These are phyloP conservation scores for Gastracanthus pulcherrimus DNA, from an alignment of 2,888 invertebrate genomes.

Conservation along the genomic window DNA sequence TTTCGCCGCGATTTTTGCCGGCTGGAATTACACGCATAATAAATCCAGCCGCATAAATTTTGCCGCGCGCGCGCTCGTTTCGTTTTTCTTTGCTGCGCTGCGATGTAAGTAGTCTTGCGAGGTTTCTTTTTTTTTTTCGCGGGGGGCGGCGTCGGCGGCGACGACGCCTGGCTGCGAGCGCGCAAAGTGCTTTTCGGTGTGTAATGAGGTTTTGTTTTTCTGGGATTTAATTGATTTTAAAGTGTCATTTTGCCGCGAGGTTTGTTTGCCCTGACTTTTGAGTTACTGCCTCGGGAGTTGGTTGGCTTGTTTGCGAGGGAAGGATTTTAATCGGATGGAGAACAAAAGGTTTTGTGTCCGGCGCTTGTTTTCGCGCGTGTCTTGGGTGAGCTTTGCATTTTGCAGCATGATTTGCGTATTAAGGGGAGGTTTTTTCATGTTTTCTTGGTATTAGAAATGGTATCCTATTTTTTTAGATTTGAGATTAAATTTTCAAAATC, in stretches of 20 bases:
- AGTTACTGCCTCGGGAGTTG: background rate
- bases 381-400: too few relatives aligned
- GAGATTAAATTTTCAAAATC: too few relatives aligned
- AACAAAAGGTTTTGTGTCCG: conserved; percentile 39
- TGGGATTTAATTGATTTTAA: conserved; percentile 54
- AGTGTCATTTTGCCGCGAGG: conserved; percentile 38
- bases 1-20: conserved; percentile 41
- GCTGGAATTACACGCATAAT: conserved; percentile 55
- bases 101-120: too few relatives aligned
- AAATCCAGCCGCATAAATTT: conserved; percentile 53
- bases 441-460: too few relatives aligned
- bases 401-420: too few relatives aligned
- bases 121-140: background rate
- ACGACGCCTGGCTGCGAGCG: too few relatives aligned
- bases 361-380: too few relatives aligned
- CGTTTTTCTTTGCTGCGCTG: background rate
- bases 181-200: conserved; percentile 57
- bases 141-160: background rate
- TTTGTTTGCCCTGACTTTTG: conserved; percentile 11
- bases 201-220: conserved; percentile 51
- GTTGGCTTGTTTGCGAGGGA: conserved; percentile 24
- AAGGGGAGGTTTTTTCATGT: too few relatives aligned
- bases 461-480: too few relatives aligned
- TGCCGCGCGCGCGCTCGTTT: too few relatives aligned
- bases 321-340: background rate